Percentiles rank a stretch among this genome's conserved stretches.
These are phyloP conservation scores for Patagioenas fasciata DNA, from an alignment of 2,113 vertebrate genomes.

Conservation along the genomic window DNA sequence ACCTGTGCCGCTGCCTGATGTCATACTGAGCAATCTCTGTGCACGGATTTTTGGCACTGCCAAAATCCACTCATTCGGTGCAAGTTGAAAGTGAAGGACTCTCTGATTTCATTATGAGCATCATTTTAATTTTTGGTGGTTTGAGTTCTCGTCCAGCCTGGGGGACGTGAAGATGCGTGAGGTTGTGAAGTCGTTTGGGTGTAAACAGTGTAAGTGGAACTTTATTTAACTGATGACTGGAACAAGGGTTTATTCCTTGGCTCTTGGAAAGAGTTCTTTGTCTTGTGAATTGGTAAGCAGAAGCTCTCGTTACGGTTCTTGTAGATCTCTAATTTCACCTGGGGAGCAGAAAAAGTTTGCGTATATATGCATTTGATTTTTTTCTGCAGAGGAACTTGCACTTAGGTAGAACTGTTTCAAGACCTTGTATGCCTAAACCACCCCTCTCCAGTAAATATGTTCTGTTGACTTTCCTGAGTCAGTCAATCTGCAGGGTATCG, in stretches of 20 bases:
- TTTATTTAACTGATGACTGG: neutral
- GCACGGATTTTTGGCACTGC: no score
- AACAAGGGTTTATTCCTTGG: neutral
- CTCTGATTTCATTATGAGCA: neutral
- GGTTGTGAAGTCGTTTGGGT: no score
- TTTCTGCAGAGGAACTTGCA: neutral
- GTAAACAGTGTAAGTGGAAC: neutral
- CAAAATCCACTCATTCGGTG: neutral
- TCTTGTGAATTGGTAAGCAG: neutral
- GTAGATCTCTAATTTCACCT: neutral
- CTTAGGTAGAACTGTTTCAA: neutral
- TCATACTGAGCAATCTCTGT: neutral
- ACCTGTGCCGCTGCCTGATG: neutral
- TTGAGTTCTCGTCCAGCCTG: neutral
- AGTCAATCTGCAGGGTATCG: fast-evolving
- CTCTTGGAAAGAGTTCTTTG: neutral
- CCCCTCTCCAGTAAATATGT: neutral
- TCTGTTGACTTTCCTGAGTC: neutral
- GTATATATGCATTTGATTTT: neutral
- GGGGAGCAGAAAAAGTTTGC: neutral
- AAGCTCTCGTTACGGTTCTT: neutral
- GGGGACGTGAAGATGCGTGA: neutral
- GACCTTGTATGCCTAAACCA: neutral
- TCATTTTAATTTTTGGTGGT: neutral
- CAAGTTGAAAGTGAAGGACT: neutral